Evolutionary conservation across 1,140 invertebrate species (phyloP).

Genomic region (Cyclargus thomasi): DNA sequence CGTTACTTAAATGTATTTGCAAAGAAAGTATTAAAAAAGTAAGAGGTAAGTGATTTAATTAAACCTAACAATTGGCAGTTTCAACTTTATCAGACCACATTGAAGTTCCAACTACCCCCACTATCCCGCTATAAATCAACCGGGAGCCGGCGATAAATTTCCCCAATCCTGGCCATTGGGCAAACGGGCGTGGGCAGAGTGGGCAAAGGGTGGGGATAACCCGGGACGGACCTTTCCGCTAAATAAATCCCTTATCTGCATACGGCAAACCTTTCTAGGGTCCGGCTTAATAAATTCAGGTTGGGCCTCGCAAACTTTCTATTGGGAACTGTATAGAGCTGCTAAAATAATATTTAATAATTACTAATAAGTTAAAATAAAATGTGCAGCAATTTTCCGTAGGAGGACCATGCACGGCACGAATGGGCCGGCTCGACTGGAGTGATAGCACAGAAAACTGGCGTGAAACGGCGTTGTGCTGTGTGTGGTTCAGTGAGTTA

Average conservation of each 20-base stretch:
- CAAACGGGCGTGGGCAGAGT: conserved; percentile 45
- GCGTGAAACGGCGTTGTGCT: too few relatives aligned
- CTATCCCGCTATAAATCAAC: conserved; percentile 70
- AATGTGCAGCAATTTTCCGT: too few relatives aligned
- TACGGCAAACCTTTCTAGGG: conserved; percentile 73
- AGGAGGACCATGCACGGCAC: too few relatives aligned
- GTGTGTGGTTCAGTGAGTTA: too few relatives aligned
- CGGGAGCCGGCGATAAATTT: conserved; percentile 68
- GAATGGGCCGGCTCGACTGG: too few relatives aligned
- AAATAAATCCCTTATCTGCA: conserved; percentile 75
- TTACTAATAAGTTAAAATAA: too few relatives aligned
- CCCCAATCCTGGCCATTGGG: conserved; percentile 67
- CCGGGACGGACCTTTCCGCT: conserved; percentile 72
- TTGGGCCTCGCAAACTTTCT: conserved; percentile 66
- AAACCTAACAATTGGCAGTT: neutral
- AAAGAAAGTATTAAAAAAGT: too few relatives aligned
- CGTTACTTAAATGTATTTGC: too few relatives aligned
- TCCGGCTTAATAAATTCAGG: conserved; percentile 74
- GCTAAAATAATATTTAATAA: too few relatives aligned
- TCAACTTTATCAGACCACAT: neutral
- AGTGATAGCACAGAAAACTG: too few relatives aligned
- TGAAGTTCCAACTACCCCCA: neutral
- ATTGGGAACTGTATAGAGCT: conserved; percentile 40
- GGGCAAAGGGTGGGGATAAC: conserved; percentile 41
- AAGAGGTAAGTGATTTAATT: neutral